Evolutionary conservation across 1,140 invertebrate genomes (phyloP).

Genomic region (Pectinophora gossypiella): DNA sequence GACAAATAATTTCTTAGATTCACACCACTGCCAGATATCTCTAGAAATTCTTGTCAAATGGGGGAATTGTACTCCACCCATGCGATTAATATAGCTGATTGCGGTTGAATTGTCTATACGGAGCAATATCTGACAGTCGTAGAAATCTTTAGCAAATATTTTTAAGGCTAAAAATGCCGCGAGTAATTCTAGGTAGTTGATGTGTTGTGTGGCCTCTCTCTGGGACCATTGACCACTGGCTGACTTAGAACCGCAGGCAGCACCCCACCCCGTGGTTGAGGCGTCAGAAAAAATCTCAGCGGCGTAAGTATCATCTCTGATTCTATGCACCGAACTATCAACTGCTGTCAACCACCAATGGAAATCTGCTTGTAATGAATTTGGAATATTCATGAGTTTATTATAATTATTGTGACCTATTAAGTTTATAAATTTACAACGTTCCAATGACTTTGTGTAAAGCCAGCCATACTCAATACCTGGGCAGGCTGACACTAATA

Average conservation of each 20-base stretch:
- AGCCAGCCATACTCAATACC: slow-evolving; percentile 10
- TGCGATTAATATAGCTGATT: background rate
- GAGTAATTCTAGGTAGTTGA: background rate
- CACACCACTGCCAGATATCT: background rate
- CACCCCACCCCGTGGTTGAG: slow-evolving; percentile 4
- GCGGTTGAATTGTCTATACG: slow-evolving; percentile 12
- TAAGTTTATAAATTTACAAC: slow-evolving; percentile 7
- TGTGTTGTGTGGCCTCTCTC: background rate
- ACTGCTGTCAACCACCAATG: slow-evolving; percentile 6
- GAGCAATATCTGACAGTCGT: slow-evolving; percentile 8
- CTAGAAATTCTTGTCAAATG: background rate
- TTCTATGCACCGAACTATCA: background rate
- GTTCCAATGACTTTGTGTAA: slow-evolving; percentile 9
- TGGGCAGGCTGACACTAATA: slow-evolving; percentile 5
- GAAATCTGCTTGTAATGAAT: too few species aligned
- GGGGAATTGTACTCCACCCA: background rate
- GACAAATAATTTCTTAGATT: background rate
- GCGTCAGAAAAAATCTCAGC: background rate
- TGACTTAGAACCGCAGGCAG: background rate
- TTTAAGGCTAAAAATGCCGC: background rate
- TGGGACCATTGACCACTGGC: background rate
- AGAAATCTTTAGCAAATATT: background rate
- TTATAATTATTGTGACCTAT: slow-evolving; percentile 5
- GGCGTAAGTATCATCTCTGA: background rate
- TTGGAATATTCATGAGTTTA: slow-evolving; percentile 2